A percentile compares a stretch with the other conserved stretches of the same genome.
These are phyloP conservation scores for Pipistrellus pygmaeus DNA, from an alignment of 2,797 vertebrate species.

Conservation along the genomic window DNA sequence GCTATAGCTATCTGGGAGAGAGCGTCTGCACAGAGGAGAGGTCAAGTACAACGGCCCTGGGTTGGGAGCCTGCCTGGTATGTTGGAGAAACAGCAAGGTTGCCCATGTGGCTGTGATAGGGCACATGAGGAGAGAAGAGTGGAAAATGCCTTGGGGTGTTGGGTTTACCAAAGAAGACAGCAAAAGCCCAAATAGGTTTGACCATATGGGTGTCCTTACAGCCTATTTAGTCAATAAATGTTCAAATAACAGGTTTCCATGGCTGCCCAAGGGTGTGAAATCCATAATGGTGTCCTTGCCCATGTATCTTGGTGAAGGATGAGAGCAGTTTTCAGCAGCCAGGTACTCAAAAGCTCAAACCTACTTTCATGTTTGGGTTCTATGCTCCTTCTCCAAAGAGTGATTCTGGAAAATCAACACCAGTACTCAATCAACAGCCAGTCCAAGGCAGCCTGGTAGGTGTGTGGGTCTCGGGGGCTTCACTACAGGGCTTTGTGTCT, in stretches of 20 bases:
- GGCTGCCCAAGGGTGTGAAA: not conserved
- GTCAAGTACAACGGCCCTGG: not conserved
- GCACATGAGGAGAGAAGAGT: not conserved
- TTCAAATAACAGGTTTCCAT: not conserved
- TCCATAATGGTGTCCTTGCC: conserved; percentile 2
- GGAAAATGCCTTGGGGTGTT: conserved; percentile 49
- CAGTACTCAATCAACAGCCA: not conserved
- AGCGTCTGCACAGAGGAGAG: not conserved
- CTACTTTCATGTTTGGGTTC: not conserved
- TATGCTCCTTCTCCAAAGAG: not conserved
- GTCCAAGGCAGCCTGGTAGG: not conserved
- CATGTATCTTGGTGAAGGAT: conserved; percentile 19
- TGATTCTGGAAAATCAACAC: not conserved
- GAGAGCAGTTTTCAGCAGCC: not conserved
- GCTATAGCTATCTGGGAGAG: not conserved
- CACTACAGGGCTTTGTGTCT: accelerated
- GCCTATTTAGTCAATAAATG: not conserved
- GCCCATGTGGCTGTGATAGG: not conserved
- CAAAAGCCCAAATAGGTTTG: not conserved
- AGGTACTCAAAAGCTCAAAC: not conserved
- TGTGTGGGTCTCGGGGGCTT: not conserved
- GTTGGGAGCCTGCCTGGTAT: not conserved
- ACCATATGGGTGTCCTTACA: not conserved
- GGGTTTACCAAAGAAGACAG: conserved; percentile 13
- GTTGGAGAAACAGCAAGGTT: not conserved